Conservation (phyloP, 2,113 vertebrate genomes). For the Eleginops maclovinus region DNA sequence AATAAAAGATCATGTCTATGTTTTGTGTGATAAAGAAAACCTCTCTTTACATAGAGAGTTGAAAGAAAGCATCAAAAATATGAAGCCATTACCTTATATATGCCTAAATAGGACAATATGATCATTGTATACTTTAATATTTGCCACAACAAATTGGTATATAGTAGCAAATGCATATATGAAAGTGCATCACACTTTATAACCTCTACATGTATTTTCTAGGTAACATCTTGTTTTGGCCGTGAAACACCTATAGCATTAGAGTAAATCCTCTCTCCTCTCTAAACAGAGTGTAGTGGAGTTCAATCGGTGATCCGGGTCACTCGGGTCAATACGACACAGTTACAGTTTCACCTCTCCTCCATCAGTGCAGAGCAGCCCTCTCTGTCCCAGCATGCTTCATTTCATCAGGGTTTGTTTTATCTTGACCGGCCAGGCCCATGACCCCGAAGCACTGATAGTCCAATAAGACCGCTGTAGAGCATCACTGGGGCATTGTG, state of each 20-base stretch:
- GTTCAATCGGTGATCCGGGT: conserved; percentile 58
- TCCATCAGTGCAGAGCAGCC: conserved; percentile 70
- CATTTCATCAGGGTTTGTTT: conserved; percentile 80
- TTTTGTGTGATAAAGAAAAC: too few species aligned
- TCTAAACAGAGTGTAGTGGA: conserved; percentile 35
- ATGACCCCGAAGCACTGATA: conserved; percentile 77
- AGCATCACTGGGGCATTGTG: conserved; percentile 59
- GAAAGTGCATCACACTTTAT: neutral
- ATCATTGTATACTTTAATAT: neutral
- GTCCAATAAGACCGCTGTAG: conserved; percentile 66
- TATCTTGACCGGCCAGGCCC: conserved; percentile 82
- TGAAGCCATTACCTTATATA: neutral
- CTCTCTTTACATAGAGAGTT: too few species aligned
- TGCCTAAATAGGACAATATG: neutral
- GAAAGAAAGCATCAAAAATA: too few species aligned
- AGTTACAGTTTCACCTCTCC: conserved; percentile 73
- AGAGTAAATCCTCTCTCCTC: conserved; percentile 13
- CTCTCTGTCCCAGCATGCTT: conserved; percentile 72
- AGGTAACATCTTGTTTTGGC: conserved; percentile 11
- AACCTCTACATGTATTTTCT: neutral
- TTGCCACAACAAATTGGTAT: neutral
- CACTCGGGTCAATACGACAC: conserved; percentile 71
- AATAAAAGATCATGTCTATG: too few species aligned
- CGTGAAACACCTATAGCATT: neutral
- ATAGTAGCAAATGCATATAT: neutral